Conservation (phyloP, 2,888 invertebrate species). For the Himalopsyche tibetana region DNA sequence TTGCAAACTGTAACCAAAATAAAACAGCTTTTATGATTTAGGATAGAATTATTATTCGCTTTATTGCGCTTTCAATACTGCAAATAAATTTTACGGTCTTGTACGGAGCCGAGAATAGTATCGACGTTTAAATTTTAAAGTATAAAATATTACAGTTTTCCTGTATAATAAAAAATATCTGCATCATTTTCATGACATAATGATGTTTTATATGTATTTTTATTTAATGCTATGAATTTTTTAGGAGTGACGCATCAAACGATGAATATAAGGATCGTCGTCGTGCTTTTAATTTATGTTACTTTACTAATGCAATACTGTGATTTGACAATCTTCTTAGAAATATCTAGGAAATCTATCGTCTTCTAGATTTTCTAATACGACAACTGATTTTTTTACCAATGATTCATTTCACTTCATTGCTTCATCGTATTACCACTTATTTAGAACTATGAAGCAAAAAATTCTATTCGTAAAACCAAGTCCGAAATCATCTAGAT, state of each 20-base stretch:
- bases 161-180: conserved; percentile 33
- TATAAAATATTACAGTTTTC: conserved; percentile 40
- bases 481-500: no score
- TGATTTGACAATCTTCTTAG: no score
- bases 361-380: no score
- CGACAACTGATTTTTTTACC: no score
- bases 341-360: no score
- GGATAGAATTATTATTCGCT: conserved; percentile 35
- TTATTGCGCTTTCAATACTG: conserved; percentile 32
- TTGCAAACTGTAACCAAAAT: conserved; percentile 42
- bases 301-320: no score
- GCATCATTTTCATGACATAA: conserved; percentile 35
- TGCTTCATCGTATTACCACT: no score
- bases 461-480: no score
- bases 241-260: not conserved
- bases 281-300: no score
- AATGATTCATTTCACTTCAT: no score
- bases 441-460: no score
- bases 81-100: conserved; percentile 40
- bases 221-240: conserved; percentile 9
- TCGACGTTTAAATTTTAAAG: conserved; percentile 35
- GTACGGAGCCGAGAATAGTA: conserved; percentile 24
- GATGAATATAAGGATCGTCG: no score
- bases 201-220: conserved; percentile 17
- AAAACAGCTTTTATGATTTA: conserved; percentile 38